Evolutionary conservation across 2,797 vertebrate genomes (phyloP).

Genomic region (Triplophysa yarkandensis): DNA sequence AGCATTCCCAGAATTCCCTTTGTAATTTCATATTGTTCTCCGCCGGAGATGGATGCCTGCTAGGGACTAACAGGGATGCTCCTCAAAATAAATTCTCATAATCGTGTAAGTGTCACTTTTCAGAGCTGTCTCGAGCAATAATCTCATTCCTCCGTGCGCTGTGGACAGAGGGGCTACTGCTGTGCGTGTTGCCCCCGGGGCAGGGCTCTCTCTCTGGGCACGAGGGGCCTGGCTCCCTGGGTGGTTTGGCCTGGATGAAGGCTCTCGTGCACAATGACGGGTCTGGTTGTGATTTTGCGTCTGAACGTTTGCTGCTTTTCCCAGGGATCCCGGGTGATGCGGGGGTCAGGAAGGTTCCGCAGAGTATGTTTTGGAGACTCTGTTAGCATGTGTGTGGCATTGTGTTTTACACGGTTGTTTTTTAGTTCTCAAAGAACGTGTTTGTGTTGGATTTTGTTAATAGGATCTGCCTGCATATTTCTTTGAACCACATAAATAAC

Average conservation of each 20-base stretch:
- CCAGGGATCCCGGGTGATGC: constrained; percentile 72
- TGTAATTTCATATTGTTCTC: background rate
- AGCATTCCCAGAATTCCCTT: constrained; percentile 44
- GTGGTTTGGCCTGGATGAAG: constrained; percentile 64
- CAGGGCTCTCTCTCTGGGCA: constrained; percentile 39
- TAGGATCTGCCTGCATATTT: too few species aligned
- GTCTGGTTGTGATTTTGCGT: constrained; percentile 79
- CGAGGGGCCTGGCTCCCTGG: constrained; percentile 63
- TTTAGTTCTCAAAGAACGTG: too few species aligned
- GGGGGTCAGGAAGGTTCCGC: constrained; percentile 68
- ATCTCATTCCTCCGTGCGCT: constrained; percentile 30
- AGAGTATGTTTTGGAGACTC: constrained; percentile 45
- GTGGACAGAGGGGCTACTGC: constrained; percentile 18
- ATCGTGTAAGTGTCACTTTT: constrained; percentile 49
- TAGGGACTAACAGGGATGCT: constrained; percentile 29
- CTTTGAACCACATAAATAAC: too few species aligned
- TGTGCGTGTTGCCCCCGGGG: constrained; percentile 46
- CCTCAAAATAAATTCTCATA: constrained; percentile 40
- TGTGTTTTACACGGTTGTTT: background rate
- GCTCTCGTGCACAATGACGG: constrained; percentile 44
- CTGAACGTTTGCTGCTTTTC: constrained; percentile 61
- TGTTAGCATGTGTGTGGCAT: constrained; percentile 27
- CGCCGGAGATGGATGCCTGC: constrained; percentile 2
- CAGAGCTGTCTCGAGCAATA: constrained; percentile 27
- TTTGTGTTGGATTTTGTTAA: background rate